Evolutionary conservation across 2,888 invertebrate species (phyloP), one percentile per base, ranked within the genome.

Genomic region (Cistogaster globosa): DNA sequence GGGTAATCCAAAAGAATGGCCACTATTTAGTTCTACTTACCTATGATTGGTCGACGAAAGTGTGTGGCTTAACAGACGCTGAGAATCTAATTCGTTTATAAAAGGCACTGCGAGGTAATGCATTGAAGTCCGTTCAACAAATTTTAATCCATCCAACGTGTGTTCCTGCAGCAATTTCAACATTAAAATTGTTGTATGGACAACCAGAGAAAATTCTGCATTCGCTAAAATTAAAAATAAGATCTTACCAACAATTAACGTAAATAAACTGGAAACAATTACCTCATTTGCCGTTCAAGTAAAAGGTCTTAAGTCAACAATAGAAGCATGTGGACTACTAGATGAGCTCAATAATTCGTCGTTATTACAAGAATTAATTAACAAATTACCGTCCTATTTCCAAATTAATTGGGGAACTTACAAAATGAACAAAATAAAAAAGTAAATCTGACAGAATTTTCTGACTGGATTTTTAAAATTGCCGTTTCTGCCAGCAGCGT

Each of bases 141-240:
- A 38, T 38, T 38, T 11, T 38, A 7, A 38, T 38, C 11, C 38
- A 38, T 11, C 38, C 14, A 45, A 12, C 45, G 12, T 45, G 45
- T 12, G 45, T 45, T 45, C 20, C 67, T 14, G 65, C 69, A 12
- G 85, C 79, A 53, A 76, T 86, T 12, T 79, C 75, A 12, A 82
- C 62, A 8, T 62, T 85, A 2, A 82, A 71, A 55, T 55, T 83
- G 6, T 60, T 79, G n/a, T 86, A 71, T 67, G 82, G 82, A 16
- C 85, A 86, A 60, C 75, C 75, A 18, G 85, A 81, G 51, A 72
- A 77, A 26, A 77, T 82, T 57, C 38, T 82, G 22, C 36, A 71
- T 53, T 69, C 71, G 12, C 20, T 75, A 16, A 82, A 82, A 82
- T n/a, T 12, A 4, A 75, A 74, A 82, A 82, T 82, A 69, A 22